Conservation (phyloP, 2,797 vertebrate species). For the Sebastes vulpes region DNA sequence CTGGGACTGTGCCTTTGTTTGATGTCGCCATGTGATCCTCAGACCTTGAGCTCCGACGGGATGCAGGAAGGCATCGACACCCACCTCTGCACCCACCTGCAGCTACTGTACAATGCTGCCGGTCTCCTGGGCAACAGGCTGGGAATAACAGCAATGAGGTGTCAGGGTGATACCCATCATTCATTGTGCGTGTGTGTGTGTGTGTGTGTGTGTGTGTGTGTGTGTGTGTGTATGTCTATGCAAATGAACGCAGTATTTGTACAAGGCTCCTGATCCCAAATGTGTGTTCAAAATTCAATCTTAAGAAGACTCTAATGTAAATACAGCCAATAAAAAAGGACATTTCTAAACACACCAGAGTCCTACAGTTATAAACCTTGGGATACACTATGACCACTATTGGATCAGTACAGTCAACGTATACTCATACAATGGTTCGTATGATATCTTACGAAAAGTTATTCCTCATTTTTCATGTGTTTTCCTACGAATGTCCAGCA, state of each 20-base stretch:
- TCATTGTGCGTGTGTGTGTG: conserved; percentile 5
- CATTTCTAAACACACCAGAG: background rate
- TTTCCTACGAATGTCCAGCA: background rate
- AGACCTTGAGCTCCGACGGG: conserved; percentile 51
- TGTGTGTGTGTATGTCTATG: conserved; percentile 11
- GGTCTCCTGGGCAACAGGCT: conserved; percentile 77
- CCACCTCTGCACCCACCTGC: conserved; percentile 68
- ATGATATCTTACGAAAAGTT: background rate
- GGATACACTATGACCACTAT: background rate
- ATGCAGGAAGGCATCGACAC: conserved; percentile 60
- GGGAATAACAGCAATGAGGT: conserved; percentile 59
- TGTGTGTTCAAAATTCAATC: conserved; percentile 19
- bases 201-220: background rate
- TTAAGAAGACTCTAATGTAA: background rate
- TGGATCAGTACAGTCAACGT: background rate
- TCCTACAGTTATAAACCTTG: background rate
- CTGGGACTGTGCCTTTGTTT: conserved; percentile 45
- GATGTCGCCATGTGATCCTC: conserved; percentile 56
- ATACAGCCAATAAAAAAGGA: background rate
- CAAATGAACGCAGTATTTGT: conserved; percentile 25
- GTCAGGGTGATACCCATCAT: conserved; percentile 54
- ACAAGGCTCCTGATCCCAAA: background rate
- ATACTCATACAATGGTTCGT: background rate
- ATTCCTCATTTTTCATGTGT: background rate
- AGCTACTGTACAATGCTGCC: conserved; percentile 51